These are phyloP conservation scores for Didymodactylos carnosus DNA, from an alignment of 2,888 invertebrate genomes.

Conservation along the genomic window DNA sequence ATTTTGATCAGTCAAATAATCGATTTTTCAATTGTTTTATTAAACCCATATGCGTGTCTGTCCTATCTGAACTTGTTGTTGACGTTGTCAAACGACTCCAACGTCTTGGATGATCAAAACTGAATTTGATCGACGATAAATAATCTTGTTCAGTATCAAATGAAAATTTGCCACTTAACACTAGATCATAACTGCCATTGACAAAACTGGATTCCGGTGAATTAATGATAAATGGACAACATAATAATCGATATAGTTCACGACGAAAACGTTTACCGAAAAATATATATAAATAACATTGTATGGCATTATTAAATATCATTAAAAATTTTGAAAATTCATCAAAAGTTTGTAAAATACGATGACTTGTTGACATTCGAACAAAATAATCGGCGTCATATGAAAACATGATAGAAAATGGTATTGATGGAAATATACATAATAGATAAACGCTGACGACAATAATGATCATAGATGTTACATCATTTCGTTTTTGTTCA, in stretches of 20 bases:
- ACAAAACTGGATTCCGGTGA: neutral
- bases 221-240: neutral
- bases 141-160: neutral
- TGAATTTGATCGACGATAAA: neutral
- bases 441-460: constrained; percentile 32
- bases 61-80: neutral
- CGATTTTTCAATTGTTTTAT: neutral
- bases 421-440: constrained; percentile 33
- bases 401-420: constrained; percentile 31
- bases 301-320: constrained; percentile 31
- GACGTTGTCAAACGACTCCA: neutral
- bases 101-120: neutral
- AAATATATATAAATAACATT: constrained; percentile 34
- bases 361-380: neutral
- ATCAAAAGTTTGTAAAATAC: constrained; percentile 24
- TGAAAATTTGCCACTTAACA: neutral
- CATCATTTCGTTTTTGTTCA: constrained; percentile 30
- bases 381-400: constrained; percentile 18
- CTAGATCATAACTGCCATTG: neutral
- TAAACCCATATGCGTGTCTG: neutral
- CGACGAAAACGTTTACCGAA: constrained; percentile 30
- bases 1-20: too few relatives aligned
- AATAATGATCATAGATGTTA: constrained; percentile 33
- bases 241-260: constrained; percentile 20
- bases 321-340: constrained; percentile 31